Evolutionary conservation across 2,888 invertebrate species (phyloP).

Genomic region (Tipula confusa): DNA sequence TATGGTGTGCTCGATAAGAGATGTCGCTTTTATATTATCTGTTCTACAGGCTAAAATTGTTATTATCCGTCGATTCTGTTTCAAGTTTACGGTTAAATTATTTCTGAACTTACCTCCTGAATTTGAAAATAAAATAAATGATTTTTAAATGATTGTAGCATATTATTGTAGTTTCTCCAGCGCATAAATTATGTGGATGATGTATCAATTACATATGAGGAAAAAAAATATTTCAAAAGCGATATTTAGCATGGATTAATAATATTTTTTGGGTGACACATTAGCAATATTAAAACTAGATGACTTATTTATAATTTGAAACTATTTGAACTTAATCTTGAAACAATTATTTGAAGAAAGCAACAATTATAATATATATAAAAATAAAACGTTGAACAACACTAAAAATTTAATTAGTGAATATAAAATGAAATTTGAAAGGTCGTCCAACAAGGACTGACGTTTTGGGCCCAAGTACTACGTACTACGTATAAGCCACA

Average conservation of each 20-base stretch:
- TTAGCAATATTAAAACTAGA: neutral
- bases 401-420: neutral
- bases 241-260: slow-evolving; percentile 20
- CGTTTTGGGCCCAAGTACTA: no score
- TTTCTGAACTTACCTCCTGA: neutral
- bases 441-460: no score
- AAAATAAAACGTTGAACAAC: neutral
- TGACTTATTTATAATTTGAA: neutral
- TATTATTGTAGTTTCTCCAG: neutral
- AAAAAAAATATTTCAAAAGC: slow-evolving; percentile 21
- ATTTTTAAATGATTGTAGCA: slow-evolving; percentile 16
- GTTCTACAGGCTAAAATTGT: neutral
- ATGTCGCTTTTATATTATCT: neutral
- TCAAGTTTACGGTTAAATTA: neutral
- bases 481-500: no score
- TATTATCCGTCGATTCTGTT: neutral
- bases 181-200: slow-evolving; percentile 6
- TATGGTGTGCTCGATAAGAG: neutral
- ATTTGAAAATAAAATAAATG: neutral
- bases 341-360: neutral
- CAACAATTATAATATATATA: neutral
- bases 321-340: neutral
- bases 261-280: neutral
- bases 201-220: slow-evolving; percentile 25
- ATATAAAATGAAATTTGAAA: neutral